phyloP scores from a whole-genome alignment of 1,140 invertebrate genomes.

The Penaeus japonicus region DNA sequence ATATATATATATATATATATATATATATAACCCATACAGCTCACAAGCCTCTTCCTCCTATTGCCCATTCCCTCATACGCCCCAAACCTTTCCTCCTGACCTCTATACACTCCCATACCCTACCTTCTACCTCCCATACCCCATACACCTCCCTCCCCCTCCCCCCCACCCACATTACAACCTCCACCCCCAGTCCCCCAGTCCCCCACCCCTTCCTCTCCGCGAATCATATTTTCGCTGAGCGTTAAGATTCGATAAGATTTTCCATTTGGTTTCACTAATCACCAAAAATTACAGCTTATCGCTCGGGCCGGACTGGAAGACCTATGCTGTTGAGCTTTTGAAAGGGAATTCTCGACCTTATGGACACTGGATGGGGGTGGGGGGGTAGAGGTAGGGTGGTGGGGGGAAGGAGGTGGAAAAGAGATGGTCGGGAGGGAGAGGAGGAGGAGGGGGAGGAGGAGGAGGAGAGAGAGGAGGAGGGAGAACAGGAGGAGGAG shows the following conservation, averaged over 20 bases:
- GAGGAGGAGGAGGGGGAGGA: neutral
- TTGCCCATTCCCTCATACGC: too few species aligned
- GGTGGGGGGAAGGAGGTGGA: neutral
- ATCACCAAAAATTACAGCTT: constrained; percentile 35
- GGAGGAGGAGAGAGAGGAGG: neutral
- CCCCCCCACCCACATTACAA: too few species aligned
- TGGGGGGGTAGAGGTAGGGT: too few species aligned
- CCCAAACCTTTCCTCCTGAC: too few species aligned
- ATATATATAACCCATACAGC: too few species aligned
- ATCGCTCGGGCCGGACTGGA: neutral
- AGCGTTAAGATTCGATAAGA: constrained; percentile 28
- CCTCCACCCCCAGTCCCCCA: too few species aligned
- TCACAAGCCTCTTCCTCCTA: too few species aligned
- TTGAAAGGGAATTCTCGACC: neutral
- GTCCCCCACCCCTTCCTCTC: neutral
- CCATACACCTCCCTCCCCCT: too few species aligned
- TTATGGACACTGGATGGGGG: neutral
- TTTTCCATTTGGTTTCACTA: neutral
- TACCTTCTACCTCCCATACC: too few species aligned
- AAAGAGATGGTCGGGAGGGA: neutral
- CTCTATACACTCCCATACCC: too few species aligned
- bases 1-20: too few species aligned
- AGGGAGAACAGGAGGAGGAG: neutral
- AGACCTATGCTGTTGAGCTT: neutral
- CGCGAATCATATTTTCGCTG: neutral